phyloP scores from a whole-genome alignment of 2,113 vertebrate genomes.

The Cryptotis parvus region DNA sequence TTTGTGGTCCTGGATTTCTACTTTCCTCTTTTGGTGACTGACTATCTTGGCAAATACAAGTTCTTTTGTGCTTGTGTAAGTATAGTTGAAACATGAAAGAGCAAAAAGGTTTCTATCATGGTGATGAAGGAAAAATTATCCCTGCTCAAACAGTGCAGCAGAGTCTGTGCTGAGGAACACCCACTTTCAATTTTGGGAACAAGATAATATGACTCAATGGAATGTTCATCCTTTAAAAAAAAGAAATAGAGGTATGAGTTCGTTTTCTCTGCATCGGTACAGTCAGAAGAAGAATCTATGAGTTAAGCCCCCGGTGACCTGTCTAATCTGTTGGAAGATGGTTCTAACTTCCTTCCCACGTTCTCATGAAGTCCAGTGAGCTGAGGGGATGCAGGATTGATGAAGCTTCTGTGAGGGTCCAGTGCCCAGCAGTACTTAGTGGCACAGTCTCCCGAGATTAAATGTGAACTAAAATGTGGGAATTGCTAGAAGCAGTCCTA shows the following conservation, averaged over 20 bases:
- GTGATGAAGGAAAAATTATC: neutral
- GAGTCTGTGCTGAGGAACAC: neutral
- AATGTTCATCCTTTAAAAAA: neutral
- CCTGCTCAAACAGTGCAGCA: neutral
- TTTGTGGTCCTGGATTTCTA: conserved; percentile 51
- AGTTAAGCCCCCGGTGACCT: neutral
- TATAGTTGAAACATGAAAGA: neutral
- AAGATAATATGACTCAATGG: fast-evolving
- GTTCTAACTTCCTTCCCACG: neutral
- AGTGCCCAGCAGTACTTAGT: neutral
- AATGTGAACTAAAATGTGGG: neutral
- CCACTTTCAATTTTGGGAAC: neutral
- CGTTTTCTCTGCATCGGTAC: too few species aligned
- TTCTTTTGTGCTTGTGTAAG: neutral
- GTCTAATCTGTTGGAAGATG: neutral
- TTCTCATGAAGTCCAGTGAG: neutral
- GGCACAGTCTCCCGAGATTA: neutral
- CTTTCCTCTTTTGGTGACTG: conserved; percentile 51
- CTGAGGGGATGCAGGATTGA: neutral
- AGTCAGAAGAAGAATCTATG: too few species aligned
- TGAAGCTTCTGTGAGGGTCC: neutral
- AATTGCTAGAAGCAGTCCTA: neutral
- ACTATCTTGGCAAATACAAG: conserved; percentile 50
- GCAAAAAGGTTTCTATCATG: neutral
- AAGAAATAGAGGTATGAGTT: neutral